These are phyloP conservation scores for Artibeus lituratus DNA, from an alignment of 2,797 vertebrate genomes.

Conservation along the genomic window DNA sequence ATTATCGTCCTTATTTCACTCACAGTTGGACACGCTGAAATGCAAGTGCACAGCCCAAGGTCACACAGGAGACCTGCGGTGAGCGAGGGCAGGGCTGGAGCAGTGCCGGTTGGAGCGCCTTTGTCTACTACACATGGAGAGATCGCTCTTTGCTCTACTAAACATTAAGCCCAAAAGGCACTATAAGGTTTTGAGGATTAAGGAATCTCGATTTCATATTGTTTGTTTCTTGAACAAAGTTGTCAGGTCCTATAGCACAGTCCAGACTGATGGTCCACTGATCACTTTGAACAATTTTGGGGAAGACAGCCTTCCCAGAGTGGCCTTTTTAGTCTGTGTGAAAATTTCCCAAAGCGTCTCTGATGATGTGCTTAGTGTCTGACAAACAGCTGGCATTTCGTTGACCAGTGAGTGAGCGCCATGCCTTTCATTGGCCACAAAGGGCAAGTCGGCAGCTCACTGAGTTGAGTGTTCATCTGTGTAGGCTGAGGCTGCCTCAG, in stretches of 20 bases:
- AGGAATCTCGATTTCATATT: not conserved
- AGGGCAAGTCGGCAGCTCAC: not conserved
- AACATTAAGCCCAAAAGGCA: not conserved
- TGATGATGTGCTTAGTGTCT: not conserved
- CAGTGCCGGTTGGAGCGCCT: not conserved
- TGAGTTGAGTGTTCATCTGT: not conserved
- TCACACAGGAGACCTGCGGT: not conserved
- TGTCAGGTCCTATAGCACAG: not conserved
- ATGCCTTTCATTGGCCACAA: not conserved
- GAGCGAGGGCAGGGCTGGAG: not conserved
- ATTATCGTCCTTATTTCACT: constrained; percentile 52
- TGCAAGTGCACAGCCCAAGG: not conserved
- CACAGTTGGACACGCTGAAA: constrained; percentile 9
- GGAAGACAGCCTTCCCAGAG: constrained; percentile 53
- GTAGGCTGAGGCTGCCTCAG: not conserved
- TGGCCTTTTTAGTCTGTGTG: constrained; percentile 55
- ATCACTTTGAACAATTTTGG: constrained; percentile 62
- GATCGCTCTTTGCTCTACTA: not conserved
- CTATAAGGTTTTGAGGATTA: not conserved
- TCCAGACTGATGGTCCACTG: constrained; percentile 54
- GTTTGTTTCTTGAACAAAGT: constrained; percentile 58
- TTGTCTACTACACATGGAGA: not conserved
- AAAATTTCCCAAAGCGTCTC: constrained; percentile 57
- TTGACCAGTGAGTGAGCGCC: not conserved
- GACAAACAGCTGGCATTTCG: constrained; percentile 6